A percentile compares a stretch with the other conserved stretches of the same genome.
phyloP scores from a whole-genome alignment of 2,113 vertebrate genomes.

The Himantopus leucocephalus region DNA sequence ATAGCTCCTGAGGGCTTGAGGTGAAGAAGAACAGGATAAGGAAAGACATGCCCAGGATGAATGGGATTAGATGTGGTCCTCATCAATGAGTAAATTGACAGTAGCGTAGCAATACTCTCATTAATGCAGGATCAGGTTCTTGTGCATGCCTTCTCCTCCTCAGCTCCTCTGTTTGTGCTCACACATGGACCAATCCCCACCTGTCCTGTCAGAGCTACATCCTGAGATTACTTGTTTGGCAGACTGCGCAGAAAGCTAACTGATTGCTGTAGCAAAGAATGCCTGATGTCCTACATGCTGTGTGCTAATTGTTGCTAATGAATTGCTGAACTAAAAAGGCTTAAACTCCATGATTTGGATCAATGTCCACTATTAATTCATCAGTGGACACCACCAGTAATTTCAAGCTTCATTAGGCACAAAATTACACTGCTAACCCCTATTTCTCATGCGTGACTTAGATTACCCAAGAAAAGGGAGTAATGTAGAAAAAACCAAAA shows the following conservation, averaged over 20 bases:
- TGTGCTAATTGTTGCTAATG: slow-evolving; percentile 1
- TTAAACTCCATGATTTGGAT: not conserved
- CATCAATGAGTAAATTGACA: not conserved
- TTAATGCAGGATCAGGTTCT: not conserved
- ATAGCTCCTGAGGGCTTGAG: not conserved
- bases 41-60: not conserved
- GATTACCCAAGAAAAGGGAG: not conserved
- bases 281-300: not conserved
- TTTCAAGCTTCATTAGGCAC: slow-evolving; percentile 11
- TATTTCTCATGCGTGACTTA: not conserved
- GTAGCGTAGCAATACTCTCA: not conserved
- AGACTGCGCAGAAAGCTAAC: not conserved
- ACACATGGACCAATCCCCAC: too few relatives aligned
- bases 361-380: not conserved
- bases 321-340: not conserved
- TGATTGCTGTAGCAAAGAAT: not conserved
- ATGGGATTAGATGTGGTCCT: not conserved
- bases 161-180: not conserved
- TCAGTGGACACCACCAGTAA: not conserved
- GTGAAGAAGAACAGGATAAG: not conserved
- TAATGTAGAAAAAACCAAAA: not conserved
- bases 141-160: not conserved
- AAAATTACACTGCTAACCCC: not conserved
- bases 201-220: not conserved
- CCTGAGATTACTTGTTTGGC: not conserved